phyloP scores from a whole-genome alignment of 1,140 invertebrate genomes.

The Cyclargus thomasi region DNA sequence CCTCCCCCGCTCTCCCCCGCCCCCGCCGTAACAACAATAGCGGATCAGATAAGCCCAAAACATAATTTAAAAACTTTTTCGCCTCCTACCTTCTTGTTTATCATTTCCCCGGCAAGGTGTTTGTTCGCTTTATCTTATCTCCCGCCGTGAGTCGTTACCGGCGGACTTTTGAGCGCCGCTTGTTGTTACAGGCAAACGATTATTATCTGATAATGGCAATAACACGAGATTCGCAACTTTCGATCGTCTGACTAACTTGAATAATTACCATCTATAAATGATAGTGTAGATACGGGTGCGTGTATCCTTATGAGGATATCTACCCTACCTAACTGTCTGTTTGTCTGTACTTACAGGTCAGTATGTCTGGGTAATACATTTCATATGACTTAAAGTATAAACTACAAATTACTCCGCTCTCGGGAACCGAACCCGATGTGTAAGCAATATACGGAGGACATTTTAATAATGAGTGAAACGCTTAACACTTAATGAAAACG shows the following conservation, averaged over 20 bases:
- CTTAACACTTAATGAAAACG: too few relatives aligned
- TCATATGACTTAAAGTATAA: too few relatives aligned
- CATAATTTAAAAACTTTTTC: conserved; percentile 21
- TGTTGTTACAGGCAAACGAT: not conserved
- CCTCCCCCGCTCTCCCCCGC: conserved; percentile 10
- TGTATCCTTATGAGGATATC: too few relatives aligned
- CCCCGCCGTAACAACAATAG: conserved; percentile 19
- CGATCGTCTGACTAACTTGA: not conserved
- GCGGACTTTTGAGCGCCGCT: not conserved
- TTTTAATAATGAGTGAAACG: too few relatives aligned
- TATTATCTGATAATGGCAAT: not conserved
- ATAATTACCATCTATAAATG: too few relatives aligned
- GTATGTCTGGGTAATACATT: too few relatives aligned
- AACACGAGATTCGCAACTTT: not conserved
- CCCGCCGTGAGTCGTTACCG: not conserved
- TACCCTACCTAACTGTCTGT: too few relatives aligned
- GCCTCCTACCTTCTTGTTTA: conserved; percentile 12
- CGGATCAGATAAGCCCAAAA: conserved; percentile 20
- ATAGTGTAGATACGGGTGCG: too few relatives aligned
- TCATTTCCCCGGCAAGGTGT: conserved; percentile 1
- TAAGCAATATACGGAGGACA: too few relatives aligned
- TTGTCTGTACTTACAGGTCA: too few relatives aligned
- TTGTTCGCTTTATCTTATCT: conserved; percentile 12
- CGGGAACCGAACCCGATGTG: too few relatives aligned
- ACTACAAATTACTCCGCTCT: too few relatives aligned